A percentile compares a stretch with the other conserved stretches of the same genome.
Evolutionary conservation across 2,113 vertebrate species (phyloP).

Genomic region (Strix uralensis): DNA sequence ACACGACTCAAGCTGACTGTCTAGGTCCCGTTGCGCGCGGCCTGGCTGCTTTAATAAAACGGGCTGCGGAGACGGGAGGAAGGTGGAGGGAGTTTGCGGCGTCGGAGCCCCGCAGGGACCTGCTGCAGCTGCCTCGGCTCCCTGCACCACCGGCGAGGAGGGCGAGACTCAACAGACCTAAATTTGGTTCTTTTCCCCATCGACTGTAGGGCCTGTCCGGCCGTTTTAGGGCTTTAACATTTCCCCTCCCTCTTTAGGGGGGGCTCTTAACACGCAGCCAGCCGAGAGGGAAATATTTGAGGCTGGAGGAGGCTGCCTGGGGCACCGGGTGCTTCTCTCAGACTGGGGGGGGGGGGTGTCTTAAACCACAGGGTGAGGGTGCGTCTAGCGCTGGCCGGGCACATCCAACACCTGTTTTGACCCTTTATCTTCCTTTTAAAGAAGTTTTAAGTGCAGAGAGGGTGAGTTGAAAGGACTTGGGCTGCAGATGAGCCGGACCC

Average conservation of each 20-base stretch:
- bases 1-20: neutral
- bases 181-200: neutral
- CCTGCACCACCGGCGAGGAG: fast-evolving
- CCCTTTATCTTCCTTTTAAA: neutral
- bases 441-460: neutral
- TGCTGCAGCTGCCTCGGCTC: neutral
- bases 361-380: fast-evolving
- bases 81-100: neutral
- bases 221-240: fast-evolving
- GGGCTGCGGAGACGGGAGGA: neutral
- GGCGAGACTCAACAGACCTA: fast-evolving
- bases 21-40: neutral
- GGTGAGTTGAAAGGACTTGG: neutral
- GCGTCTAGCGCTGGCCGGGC: fast-evolving
- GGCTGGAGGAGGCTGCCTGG: neutral
- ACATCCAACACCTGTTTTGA: fast-evolving
- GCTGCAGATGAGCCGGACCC: fast-evolving
- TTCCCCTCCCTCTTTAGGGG: neutral
- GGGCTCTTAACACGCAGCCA: fast-evolving
- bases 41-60: neutral
- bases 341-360: no score
- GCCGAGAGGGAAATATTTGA: neutral
- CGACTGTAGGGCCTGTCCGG: fast-evolving
- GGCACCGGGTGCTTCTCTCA: no score
- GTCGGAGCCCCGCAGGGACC: fast-evolving